phyloP scores from a whole-genome alignment of 2,797 vertebrate species.

The Poeciliopsis presidionis region DNA sequence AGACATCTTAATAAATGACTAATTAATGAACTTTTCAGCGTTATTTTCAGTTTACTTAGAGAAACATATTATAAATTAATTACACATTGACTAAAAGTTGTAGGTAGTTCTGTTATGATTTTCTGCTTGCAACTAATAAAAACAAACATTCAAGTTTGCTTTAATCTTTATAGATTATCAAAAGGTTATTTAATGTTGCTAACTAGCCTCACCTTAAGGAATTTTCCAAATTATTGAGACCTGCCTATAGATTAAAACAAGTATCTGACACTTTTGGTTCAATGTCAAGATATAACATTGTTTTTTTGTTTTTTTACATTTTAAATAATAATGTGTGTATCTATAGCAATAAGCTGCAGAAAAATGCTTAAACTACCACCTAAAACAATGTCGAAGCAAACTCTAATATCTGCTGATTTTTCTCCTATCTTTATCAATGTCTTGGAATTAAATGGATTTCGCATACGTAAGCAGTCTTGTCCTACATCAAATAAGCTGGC shows the following conservation, averaged over 20 bases:
- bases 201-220: background rate
- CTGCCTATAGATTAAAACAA: background rate
- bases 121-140: background rate
- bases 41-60: background rate
- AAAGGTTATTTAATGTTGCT: background rate
- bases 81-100: background rate
- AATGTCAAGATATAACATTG: background rate
- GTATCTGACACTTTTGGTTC: background rate
- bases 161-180: background rate
- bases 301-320: background rate
- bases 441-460: background rate
- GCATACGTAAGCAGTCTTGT: background rate
- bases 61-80: background rate
- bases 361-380: background rate
- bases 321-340: background rate
- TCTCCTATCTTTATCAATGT: background rate
- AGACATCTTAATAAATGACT: background rate
- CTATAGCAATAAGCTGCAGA: background rate
- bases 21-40: too few species aligned
- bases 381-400: background rate
- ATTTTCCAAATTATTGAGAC: background rate
- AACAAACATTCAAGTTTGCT: background rate
- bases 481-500: background rate
- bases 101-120: background rate
- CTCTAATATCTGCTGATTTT: background rate